Evolutionary conservation across 2,797 vertebrate species (phyloP).

Genomic region (Coranthus polyacanthus): DNA sequence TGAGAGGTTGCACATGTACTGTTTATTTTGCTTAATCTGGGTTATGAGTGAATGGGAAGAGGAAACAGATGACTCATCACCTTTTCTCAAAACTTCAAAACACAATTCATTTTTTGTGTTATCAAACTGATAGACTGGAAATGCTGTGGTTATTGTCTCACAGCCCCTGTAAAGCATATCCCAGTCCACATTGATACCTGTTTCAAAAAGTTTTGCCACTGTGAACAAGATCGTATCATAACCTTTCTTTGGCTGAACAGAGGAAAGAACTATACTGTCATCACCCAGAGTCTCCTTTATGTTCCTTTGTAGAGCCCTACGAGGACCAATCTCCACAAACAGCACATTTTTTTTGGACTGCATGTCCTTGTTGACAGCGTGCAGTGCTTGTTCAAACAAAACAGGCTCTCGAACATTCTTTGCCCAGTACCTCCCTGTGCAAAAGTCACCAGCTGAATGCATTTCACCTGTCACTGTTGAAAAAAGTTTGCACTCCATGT

Average conservation of each 20-base stretch:
- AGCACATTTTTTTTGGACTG: slow-evolving; percentile 71
- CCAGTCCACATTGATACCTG: slow-evolving; percentile 83
- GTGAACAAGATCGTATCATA: slow-evolving; percentile 77
- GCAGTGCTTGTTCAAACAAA: slow-evolving; percentile 85
- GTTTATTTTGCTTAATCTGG: slow-evolving; percentile 56
- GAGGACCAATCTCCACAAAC: slow-evolving; percentile 91
- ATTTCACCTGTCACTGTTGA: slow-evolving; percentile 87
- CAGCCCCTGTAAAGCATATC: slow-evolving; percentile 81
- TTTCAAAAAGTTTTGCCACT: slow-evolving; percentile 80
- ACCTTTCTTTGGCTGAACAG: slow-evolving; percentile 83
- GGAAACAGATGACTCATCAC: slow-evolving; percentile 62
- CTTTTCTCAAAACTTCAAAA: slow-evolving; percentile 81
- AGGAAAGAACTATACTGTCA: slow-evolving; percentile 77
- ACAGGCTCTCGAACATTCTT: slow-evolving; percentile 88
- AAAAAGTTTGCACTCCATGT: slow-evolving; percentile 81
- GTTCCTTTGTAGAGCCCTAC: slow-evolving; percentile 83
- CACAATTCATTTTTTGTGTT: slow-evolving; percentile 75
- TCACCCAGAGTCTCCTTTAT: slow-evolving; percentile 88
- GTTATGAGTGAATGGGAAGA: slow-evolving; percentile 75
- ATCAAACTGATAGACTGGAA: slow-evolving; percentile 90
- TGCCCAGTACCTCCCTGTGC: slow-evolving; percentile 87
- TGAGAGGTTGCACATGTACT: slow-evolving; percentile 82
- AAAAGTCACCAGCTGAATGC: slow-evolving; percentile 81
- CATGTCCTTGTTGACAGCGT: slow-evolving; percentile 62
- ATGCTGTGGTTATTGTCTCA: slow-evolving; percentile 77